phyloP scores from a whole-genome alignment of 1,140 invertebrate genomes.

The Rhagoletis pomonella region DNA sequence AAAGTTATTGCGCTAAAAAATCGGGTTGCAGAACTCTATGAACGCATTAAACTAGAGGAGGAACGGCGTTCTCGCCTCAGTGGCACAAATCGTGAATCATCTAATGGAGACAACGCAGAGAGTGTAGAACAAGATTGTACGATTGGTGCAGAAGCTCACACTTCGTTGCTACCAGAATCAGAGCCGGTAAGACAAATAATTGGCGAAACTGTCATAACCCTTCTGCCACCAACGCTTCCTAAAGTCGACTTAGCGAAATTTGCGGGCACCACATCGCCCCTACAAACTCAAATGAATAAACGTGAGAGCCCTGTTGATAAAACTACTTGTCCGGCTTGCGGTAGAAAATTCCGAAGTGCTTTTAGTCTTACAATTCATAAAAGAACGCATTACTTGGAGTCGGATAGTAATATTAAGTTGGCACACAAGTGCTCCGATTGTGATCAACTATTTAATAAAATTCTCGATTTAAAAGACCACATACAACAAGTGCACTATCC shows the following conservation, averaged over 20 bases:
- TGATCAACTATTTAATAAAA: constrained; percentile 56
- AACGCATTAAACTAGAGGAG: constrained; percentile 50
- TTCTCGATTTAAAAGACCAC: constrained; percentile 53
- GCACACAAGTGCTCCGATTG: constrained; percentile 55
- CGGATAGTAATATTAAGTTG: constrained; percentile 54
- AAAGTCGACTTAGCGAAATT: background rate
- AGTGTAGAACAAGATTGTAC: background rate
- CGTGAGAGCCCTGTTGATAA: background rate
- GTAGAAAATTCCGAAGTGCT: constrained; percentile 52
- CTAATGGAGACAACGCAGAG: background rate
- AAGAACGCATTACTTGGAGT: constrained; percentile 54
- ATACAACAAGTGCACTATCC: constrained; percentile 54
- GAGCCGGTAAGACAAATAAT: constrained; percentile 34
- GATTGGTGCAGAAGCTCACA: background rate
- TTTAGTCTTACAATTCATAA: constrained; percentile 56
- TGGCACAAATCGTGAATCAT: background rate
- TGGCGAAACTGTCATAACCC: constrained; percentile 55
- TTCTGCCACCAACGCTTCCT: constrained; percentile 44
- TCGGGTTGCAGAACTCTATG: constrained; percentile 54
- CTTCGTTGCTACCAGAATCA: background rate
- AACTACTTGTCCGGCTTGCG: constrained; percentile 54
- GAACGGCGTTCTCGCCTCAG: background rate
- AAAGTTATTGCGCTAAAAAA: constrained; percentile 55
- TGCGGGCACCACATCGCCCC: background rate
- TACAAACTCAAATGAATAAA: background rate